Evolutionary conservation across 2,797 vertebrate genomes (phyloP), one percentile per base, ranked within the genome.

Genomic region (Perodicticus potto): DNA sequence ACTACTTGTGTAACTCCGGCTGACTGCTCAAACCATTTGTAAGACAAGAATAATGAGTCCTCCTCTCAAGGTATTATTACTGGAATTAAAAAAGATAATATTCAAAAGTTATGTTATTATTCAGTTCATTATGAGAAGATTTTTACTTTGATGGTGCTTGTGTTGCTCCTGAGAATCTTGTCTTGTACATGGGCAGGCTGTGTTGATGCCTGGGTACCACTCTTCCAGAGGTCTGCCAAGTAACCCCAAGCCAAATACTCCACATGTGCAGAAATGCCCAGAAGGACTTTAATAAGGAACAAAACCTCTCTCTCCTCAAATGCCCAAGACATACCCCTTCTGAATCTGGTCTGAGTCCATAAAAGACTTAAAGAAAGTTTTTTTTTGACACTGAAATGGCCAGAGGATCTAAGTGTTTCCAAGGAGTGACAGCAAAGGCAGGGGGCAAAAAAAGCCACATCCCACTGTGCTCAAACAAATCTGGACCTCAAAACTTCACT

Each of bases 401-500:
- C 45, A 74, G 49, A 93, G 27, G 32, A 25, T 86, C 16, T 92
- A 67, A 16, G 10, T 91, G 34, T 89, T 96, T 65, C 22, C n/a
- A 16, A 29, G 43, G 37, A 32, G 1, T 76, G 67, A 49, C 61
- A 80, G 29, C 55, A 94, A 90, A 91, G 40, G 13, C 17, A 82
- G 59, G 53, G 14, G 53, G 14, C 55, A 57, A 57, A 63, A 25
- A 45, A 49, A 29, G n/a, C 16, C 32, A 57, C 2, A 69, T n/a
- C n/a, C 29, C 37, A 23, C 1, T 19, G 19, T 23, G 61, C 3
- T 7, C 25, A 91, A 87, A 87, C 29, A 84, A 92, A 73, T 11
- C 22, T 63, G 74, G 73, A 61, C 2, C 43, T 84, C 29, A 65
- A 37, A 65, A 32, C 70, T 59, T 77, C 34, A 63, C 76, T 27